Evolutionary conservation across 2,797 vertebrate genomes (phyloP), one percentile per base, ranked within the genome.

Genomic region (Petrocephalus schoutedeni): DNA sequence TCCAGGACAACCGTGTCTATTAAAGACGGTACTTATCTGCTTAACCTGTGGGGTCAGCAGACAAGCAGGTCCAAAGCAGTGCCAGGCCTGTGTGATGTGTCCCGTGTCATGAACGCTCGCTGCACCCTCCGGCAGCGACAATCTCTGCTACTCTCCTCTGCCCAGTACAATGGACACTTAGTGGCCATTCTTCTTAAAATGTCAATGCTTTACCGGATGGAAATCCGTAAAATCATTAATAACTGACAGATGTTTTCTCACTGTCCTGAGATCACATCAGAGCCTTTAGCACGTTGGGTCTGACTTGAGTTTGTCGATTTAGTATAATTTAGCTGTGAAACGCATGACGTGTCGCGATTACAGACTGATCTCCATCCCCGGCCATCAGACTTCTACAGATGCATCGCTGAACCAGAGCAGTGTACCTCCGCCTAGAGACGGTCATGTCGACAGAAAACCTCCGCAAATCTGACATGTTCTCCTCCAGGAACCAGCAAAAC

Each of bases 21-120:
- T 92, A 93, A 91, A 92, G 93, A 92, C 91, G 92, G 90, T 93
- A 94, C 92, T 94, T 95, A 95, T 96, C 95, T 92, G 7, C 89
- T 90, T 90, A 92, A 93, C 90, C 94, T 95, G 95, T 95, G 94
- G 95, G 94, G 93, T 93, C 93, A 94, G 91, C 92, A 92, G 94
- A 94, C 92, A 92, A 92, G 92, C 91, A 91, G 91, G 87, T 61
- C 59, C 87, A 16, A 83, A 92, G 94, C 93, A 92, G 91, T 93
- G 90, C 90, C 88, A 89, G 90, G 93, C 94, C 93, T 93, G 92
- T 93, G 92, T 93, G 92, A 96, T 87, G 91, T 93, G 92, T 92
- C 94, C 93, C 41, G 21, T 85, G 87, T 61, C 58, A 61, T 2
- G 32, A 8, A 86, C 7, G 9, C 92, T 90, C 87, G 90, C 88